phyloP scores from a whole-genome alignment of 2,888 invertebrate species.

The Criorhina ranunculi region DNA sequence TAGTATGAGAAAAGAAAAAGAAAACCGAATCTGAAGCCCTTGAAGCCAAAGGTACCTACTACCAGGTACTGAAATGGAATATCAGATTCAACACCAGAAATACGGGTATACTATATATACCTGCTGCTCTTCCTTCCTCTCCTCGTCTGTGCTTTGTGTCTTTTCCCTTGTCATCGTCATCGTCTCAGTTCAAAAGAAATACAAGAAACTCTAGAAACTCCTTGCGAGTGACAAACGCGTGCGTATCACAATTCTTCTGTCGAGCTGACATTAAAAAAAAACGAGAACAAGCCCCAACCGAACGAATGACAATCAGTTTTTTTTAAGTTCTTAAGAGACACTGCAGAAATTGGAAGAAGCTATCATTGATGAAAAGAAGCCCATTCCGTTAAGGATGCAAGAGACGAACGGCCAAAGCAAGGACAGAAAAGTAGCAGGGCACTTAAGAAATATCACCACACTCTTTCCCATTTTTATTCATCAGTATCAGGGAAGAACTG shows the following conservation, averaged over 20 bases:
- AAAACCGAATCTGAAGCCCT: conserved; percentile 45
- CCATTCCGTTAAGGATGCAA: conserved; percentile 17
- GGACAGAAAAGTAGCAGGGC: conserved; percentile 63
- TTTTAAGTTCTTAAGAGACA: conserved; percentile 27
- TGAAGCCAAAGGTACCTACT: conserved; percentile 52
- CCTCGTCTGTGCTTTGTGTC: neutral
- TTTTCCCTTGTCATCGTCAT: neutral
- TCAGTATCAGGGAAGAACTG: conserved; percentile 62
- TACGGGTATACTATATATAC: conserved; percentile 62
- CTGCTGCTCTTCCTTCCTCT: conserved; percentile 33
- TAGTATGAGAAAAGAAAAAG: conserved; percentile 34
- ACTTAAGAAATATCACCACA: conserved; percentile 70
- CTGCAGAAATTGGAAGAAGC: conserved; percentile 14
- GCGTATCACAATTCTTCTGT: conserved; percentile 72
- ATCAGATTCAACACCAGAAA: conserved; percentile 63
- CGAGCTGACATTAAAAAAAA: conserved; percentile 31
- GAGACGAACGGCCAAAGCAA: conserved; percentile 12
- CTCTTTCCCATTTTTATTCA: conserved; percentile 52
- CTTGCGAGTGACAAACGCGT: conserved; percentile 75
- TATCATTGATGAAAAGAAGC: conserved; percentile 76
- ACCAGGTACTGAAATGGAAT: conserved; percentile 63
- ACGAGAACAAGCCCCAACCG: neutral
- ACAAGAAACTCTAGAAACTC: conserved; percentile 53
- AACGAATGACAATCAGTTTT: conserved; percentile 13
- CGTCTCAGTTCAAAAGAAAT: conserved; percentile 41